These are phyloP conservation scores for Blastobasis lacticolella DNA, from an alignment of 2,888 invertebrate species.

Conservation along the genomic window DNA sequence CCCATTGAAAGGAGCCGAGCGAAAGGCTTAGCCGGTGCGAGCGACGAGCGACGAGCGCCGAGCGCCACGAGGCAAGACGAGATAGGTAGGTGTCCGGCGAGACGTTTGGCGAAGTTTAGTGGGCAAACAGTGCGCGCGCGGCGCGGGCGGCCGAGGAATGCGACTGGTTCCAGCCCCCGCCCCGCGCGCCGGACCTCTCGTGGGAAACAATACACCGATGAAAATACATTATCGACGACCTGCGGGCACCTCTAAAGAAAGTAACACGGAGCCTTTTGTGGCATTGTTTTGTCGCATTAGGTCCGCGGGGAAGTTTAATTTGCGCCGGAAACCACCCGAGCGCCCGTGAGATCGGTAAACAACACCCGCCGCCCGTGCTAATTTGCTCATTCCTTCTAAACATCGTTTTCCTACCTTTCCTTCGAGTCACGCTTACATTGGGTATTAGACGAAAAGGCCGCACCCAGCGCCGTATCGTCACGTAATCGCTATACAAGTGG, in stretches of 20 bases:
- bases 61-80: too few relatives aligned
- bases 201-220: slow-evolving; percentile 28
- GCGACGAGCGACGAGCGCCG: too few relatives aligned
- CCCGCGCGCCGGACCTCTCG: slow-evolving; percentile 21
- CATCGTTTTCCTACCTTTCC: too few relatives aligned
- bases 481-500: too few relatives aligned
- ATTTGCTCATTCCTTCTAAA: slow-evolving; percentile 30
- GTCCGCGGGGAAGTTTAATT: slow-evolving; percentile 23
- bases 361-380: slow-evolving; percentile 31
- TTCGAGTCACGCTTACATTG: too few relatives aligned
- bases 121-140: slow-evolving; percentile 18
- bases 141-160: slow-evolving; percentile 30
- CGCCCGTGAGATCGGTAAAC: slow-evolving; percentile 59
- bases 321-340: slow-evolving; percentile 42
- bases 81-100: neutral
- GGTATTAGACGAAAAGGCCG: too few relatives aligned
- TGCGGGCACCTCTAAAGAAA: slow-evolving; percentile 6
- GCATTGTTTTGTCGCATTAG: slow-evolving; percentile 22
- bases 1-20: too few relatives aligned
- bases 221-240: slow-evolving; percentile 19
- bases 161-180: slow-evolving; percentile 31
- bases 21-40: too few relatives aligned
- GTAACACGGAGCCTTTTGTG: neutral
- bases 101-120: slow-evolving; percentile 19
- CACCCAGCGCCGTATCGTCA: too few relatives aligned